Evolutionary conservation across 2,888 invertebrate species (phyloP), one percentile per base, ranked within the genome.

Genomic region (Seladonia tumulorum): DNA sequence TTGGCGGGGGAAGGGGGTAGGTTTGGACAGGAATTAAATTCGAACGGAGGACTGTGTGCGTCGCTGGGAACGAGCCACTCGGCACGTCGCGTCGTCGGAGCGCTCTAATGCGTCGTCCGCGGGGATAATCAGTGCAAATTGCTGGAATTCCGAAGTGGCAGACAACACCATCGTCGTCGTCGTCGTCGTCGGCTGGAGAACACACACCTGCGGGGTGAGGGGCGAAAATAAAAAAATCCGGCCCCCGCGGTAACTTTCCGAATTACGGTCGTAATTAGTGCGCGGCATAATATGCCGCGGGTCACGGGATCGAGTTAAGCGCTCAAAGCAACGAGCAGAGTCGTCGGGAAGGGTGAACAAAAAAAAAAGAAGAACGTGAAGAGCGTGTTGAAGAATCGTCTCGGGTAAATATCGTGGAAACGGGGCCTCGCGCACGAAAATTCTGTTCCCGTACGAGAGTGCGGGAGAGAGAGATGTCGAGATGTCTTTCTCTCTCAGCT

Each of bases 241-340:
- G 53, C 29, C 75, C 75, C 53, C 53, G 39, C 35, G 57, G 76
- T n/a, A 83, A 76, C 57, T 79, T 79, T 79, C 60, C 72, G 47
- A 84, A 85, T 85, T 85, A 74, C 74, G 72, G 25, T 77, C 53
- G 85, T 85, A 86, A 85, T 85, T 86, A 79, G 79, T 85, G 78
- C 70, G 63, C 66, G 86, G 68, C 70, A 68, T 80, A 85, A 79
- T 85, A 82, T 47, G 73, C 49, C 76, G 53, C 76, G 82, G 66
- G 74, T 79, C 77, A 68, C 76, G 70, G 39, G 76, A 82, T 85
- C 74, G 76, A 85, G 72, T 74, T 66, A 87, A 82, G 82, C 81
- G 85, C 68, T 77, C 25, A 53, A 53, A 76, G 29, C 75, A 79
- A 53, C 42, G 63, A 57, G 14, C 4, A 25, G 14, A 22, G 29